Evolutionary conservation across 2,113 vertebrate species (phyloP).

Genomic region (Hippocampus barbouri): DNA sequence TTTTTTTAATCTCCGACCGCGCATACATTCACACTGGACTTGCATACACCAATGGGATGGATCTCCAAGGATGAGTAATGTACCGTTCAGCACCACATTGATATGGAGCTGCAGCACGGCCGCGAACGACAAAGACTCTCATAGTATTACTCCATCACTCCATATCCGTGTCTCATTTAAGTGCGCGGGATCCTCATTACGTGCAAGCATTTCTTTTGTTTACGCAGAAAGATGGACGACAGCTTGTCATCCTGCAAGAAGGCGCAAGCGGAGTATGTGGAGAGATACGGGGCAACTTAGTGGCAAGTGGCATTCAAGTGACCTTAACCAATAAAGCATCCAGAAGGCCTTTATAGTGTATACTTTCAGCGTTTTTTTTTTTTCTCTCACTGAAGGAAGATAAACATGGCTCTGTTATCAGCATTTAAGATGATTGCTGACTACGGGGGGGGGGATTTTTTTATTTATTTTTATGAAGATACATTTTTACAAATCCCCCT

Average conservation of each 20-base stretch:
- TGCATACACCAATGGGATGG: constrained; percentile 3
- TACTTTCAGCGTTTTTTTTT: neutral
- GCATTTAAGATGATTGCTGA: neutral
- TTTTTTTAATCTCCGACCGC: neutral
- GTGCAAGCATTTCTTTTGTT: constrained; percentile 39
- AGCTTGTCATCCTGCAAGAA: constrained; percentile 35
- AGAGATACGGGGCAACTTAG: constrained; percentile 23
- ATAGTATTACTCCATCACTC: constrained; percentile 44
- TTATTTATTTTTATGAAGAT: neutral
- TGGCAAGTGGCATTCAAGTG: constrained; percentile 20
- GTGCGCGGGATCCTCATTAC: constrained; percentile 36
- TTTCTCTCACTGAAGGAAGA: neutral
- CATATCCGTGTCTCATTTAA: constrained; percentile 38
- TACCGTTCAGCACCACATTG: constrained; percentile 42
- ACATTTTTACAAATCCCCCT: too few relatives aligned
- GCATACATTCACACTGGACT: neutral
- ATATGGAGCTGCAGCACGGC: constrained; percentile 39
- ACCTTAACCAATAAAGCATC: constrained; percentile 30
- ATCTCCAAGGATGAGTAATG: constrained; percentile 56
- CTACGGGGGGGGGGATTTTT: neutral
- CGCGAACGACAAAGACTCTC: constrained; percentile 45
- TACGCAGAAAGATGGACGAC: constrained; percentile 31
- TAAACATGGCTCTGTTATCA: neutral
- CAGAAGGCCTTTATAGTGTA: neutral
- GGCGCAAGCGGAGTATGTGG: constrained; percentile 17